Evolutionary conservation across 2,797 vertebrate genomes (phyloP).

Genomic region (Halcyon smyrnensis): DNA sequence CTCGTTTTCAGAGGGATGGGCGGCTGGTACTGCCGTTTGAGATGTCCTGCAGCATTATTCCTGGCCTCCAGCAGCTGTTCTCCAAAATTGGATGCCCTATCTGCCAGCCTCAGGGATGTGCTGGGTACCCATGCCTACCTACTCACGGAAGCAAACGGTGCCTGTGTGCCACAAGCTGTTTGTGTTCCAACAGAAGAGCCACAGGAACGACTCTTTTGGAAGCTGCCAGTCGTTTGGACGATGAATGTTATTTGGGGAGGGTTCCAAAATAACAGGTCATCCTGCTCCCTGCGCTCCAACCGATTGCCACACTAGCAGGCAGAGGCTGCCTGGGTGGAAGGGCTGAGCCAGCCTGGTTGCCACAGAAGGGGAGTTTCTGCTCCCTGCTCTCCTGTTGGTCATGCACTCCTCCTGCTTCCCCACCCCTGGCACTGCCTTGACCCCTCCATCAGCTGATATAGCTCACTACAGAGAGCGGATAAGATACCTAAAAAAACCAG

Average conservation of each 20-base stretch:
- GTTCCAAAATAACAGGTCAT: constrained; percentile 33
- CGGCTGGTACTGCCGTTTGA: neutral
- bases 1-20: neutral
- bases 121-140: neutral
- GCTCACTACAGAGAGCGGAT: neutral
- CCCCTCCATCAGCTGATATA: neutral
- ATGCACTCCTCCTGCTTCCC: neutral
- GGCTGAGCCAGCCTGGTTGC: neutral
- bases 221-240: neutral
- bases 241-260: constrained; percentile 5
- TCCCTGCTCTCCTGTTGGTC: neutral
- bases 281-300: neutral
- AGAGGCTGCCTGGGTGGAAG: neutral
- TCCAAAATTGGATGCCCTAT: neutral
- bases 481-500: neutral
- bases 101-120: neutral
- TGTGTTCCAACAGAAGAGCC: neutral
- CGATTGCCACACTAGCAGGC: neutral
- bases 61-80: neutral
- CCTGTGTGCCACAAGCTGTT: neutral
- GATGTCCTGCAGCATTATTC: neutral
- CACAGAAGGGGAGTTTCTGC: constrained; percentile 13
- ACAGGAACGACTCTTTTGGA: neutral
- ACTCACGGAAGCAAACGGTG: neutral
- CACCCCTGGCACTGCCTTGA: neutral